Base-by-base conservation (phyloP, 1,140 invertebrate genomes). In the Nephila pilipes region DNA sequence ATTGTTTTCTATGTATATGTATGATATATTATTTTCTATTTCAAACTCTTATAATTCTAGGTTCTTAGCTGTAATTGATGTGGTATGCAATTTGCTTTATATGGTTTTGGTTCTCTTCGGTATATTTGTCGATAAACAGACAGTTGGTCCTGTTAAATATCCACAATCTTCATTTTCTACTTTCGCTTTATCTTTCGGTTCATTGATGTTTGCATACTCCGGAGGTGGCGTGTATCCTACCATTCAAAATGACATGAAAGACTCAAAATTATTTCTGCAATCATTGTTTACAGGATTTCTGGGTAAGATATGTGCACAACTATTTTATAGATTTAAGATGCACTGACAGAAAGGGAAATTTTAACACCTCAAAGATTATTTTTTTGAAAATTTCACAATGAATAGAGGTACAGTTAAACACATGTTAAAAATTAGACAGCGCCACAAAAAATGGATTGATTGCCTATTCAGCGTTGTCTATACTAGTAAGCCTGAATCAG, bases 151-250 rank as follows among this genome's bases (percentile, higher is more conserved):
- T 22, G 80, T 55, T 12, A 25, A 54, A 1, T 83, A 83, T 25
- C n/a, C 20, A 22, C 16, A n/a, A 25, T 36, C 36, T 12, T 36
- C 69, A 75, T 36, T 75, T 5, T 18, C 29, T 18, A 75, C 25
- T 20, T 32, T 85, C 32, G 25, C 1, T 94, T 94, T 97, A 4
- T 96, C 97, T 1, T 96, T 97, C 93, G 97, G 97, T 10, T 96
- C 96, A 20, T 96, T 97, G 87, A 95, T 97, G 95, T 97, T 97
- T 94, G 95, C 96, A 4, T 97, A 97, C 95, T 97, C 97, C 1
- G 97, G 97, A 20, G 97, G 96, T 0, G 96, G 96, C 12, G 96
- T 97, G 1, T 97, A 97, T 95, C 97, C 97, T 18, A 97, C 97
- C 1, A 97, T 97, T 60, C 97, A 97, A 94, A 97, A 97, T 94